Percentiles rank a stretch among this genome's conserved stretches.
Conservation (phyloP, 2,113 vertebrate species). For the Zapus hudsonius region DNA sequence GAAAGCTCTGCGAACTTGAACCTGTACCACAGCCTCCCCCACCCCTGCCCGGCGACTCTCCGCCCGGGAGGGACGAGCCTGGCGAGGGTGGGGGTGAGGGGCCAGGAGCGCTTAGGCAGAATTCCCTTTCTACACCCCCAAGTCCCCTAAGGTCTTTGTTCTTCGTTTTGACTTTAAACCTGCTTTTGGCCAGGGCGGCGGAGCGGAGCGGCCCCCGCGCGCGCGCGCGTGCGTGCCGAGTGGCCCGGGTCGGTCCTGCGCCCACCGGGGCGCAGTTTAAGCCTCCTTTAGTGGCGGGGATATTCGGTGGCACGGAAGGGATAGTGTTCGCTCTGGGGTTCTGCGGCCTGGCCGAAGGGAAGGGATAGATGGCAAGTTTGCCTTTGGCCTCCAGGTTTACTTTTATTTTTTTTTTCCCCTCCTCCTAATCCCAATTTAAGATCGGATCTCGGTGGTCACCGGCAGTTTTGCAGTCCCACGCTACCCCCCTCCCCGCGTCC, state of each 20-base stretch:
- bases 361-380: slow-evolving; percentile 61
- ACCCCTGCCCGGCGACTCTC: slow-evolving; percentile 65
- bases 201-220: background rate
- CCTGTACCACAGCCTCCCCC: slow-evolving; percentile 88
- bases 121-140: slow-evolving; percentile 45
- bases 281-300: slow-evolving; percentile 54
- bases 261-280: slow-evolving; percentile 11
- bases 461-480: background rate
- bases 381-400: slow-evolving; percentile 32
- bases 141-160: slow-evolving; percentile 75
- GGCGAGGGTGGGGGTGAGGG: slow-evolving; percentile 64
- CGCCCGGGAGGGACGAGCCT: slow-evolving; percentile 58
- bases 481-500: slow-evolving; percentile 49
- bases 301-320: slow-evolving; percentile 42
- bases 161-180: slow-evolving; percentile 81
- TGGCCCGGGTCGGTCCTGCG: background rate
- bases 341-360: background rate
- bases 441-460: background rate
- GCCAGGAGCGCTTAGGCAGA: slow-evolving; percentile 66
- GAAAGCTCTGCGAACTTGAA: slow-evolving; percentile 92
- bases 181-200: slow-evolving; percentile 28
- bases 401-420: too few species aligned
- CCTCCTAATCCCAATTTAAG: background rate
- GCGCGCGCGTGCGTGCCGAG: background rate
- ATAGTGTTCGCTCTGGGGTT: background rate